A percentile compares a stretch with the other conserved stretches of the same genome.
Evolutionary conservation across 2,113 vertebrate species (phyloP).

Genomic region (Sclerurus mexicanus): DNA sequence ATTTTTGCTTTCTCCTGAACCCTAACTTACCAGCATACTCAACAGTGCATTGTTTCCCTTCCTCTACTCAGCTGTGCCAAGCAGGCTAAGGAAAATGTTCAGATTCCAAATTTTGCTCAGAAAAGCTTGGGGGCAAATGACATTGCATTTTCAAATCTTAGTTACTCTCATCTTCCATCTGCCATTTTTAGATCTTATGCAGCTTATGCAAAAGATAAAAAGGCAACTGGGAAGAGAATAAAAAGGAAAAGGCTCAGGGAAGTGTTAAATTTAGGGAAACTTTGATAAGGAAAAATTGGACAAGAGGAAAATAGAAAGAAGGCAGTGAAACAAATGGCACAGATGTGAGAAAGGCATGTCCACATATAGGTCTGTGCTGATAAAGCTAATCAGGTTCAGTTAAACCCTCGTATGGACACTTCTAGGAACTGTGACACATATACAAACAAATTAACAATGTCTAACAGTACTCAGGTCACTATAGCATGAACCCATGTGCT

Average conservation of each 20-base stretch:
- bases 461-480: background rate
- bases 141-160: background rate
- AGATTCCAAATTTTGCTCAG: background rate
- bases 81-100: background rate
- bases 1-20: background rate
- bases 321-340: background rate
- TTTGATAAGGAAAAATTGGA: background rate
- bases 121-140: background rate
- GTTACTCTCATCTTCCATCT: background rate
- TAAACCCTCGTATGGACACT: background rate
- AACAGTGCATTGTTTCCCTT: background rate
- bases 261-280: background rate
- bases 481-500: background rate
- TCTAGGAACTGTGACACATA: background rate
- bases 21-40: background rate
- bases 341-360: background rate
- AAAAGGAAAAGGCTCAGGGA: background rate
- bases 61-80: background rate
- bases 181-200: background rate
- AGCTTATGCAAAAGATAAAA: background rate
- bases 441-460: background rate
- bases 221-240: background rate
- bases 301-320: background rate
- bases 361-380: background rate
- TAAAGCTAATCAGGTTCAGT: slow-evolving; percentile 6